Percentiles rank a stretch among this genome's conserved stretches.
Conservation (phyloP, 2,797 vertebrate genomes). For the Apogon hyalosoma region DNA sequence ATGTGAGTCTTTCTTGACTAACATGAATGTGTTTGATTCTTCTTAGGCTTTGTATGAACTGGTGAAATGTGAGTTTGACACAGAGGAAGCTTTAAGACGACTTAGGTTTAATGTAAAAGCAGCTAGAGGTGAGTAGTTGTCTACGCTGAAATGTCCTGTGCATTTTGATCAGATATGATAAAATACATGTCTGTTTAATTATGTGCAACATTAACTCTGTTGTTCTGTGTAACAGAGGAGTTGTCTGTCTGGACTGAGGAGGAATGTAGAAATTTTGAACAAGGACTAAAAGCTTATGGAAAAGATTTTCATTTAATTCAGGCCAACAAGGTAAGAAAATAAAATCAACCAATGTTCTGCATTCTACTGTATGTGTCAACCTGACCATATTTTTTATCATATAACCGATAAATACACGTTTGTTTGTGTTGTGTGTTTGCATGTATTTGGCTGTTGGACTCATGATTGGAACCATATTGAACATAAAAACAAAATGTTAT, state of each 20-base stretch:
- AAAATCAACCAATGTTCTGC: no score
- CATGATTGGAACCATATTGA: no score
- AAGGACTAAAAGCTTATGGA: conserved; percentile 94
- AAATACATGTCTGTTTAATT: background rate
- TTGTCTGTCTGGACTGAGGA: conserved; percentile 97
- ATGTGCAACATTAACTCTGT: conserved; percentile 20
- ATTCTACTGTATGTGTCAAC: no score
- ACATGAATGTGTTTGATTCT: background rate
- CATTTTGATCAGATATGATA: background rate
- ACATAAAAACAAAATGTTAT: no score
- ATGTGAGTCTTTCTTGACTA: background rate
- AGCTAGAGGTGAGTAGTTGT: conserved; percentile 89
- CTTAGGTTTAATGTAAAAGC: conserved; percentile 94
- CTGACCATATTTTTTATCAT: no score
- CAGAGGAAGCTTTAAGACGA: conserved; percentile 94
- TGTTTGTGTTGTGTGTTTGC: no score
- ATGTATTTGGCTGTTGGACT: no score
- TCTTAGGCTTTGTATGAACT: conserved; percentile 94
- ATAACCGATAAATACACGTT: no score
- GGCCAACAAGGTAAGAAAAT: conserved; percentile 92
- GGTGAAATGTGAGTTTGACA: conserved; percentile 96
- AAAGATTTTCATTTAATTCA: conserved; percentile 97
- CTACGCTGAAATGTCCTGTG: no score
- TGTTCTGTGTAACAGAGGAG: conserved; percentile 86
- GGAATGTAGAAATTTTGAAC: conserved; percentile 96